Conservation (phyloP, 2,113 vertebrate species). For the Catharus minimus region DNA sequence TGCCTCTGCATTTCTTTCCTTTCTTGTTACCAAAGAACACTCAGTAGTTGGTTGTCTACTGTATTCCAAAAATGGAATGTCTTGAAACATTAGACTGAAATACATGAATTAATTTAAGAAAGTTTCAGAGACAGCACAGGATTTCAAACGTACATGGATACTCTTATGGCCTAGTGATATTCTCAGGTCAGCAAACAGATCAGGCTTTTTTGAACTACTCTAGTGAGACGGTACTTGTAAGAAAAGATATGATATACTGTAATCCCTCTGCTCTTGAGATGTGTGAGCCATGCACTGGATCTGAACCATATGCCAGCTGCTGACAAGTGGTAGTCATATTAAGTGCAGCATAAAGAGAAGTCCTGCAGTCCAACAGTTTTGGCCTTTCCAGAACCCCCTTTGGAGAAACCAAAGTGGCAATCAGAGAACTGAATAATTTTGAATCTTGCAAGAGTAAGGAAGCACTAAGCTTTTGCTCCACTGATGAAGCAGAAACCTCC, state of each 20-base stretch:
- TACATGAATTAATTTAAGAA: background rate
- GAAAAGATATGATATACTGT: background rate
- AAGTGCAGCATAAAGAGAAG: background rate
- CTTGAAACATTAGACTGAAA: background rate
- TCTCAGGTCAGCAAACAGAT: background rate
- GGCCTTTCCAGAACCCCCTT: background rate
- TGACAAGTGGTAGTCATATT: background rate
- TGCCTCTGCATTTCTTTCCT: background rate
- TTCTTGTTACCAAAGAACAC: background rate
- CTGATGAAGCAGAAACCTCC: background rate
- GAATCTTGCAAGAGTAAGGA: background rate
- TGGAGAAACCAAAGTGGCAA: background rate
- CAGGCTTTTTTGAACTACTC: background rate
- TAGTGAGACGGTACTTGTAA: background rate
- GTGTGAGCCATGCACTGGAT: background rate
- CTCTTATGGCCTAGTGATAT: background rate
- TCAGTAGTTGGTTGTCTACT: background rate
- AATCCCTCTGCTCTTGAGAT: background rate
- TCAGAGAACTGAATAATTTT: background rate
- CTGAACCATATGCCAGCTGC: background rate
- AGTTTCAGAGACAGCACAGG: background rate
- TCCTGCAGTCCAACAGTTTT: background rate
- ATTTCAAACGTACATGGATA: background rate
- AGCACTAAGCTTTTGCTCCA: background rate
- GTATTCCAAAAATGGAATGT: background rate